Conservation (phyloP, 1,140 invertebrate genomes). For the Lucilia sericata region DNA sequence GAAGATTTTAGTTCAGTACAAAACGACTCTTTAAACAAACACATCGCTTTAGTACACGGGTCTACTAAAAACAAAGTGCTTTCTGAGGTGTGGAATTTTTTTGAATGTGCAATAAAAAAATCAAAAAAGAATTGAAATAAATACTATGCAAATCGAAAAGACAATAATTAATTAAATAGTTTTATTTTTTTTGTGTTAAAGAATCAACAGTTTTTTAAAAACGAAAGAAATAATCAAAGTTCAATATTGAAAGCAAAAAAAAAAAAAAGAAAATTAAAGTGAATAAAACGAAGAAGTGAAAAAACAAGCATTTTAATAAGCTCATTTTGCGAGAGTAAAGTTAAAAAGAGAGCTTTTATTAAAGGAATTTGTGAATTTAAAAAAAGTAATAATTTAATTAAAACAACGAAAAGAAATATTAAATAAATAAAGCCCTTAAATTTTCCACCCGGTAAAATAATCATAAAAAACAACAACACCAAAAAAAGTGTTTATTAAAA, state of each 20-base stretch:
- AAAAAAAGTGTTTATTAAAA: background rate
- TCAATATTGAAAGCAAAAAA: background rate
- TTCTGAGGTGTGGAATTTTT: slow-evolving; percentile 31
- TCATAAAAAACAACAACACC: background rate
- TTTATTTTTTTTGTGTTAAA: background rate
- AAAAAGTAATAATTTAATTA: background rate
- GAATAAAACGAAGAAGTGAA: background rate
- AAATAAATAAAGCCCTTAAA: background rate
- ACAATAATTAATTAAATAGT: background rate
- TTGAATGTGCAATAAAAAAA: background rate
- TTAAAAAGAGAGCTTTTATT: background rate
- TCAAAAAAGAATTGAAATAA: background rate
- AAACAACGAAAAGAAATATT: background rate
- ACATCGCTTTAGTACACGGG: slow-evolving; percentile 33
- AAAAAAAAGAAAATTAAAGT: background rate
- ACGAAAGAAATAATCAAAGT: background rate
- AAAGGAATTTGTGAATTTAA: background rate
- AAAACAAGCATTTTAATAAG: slow-evolving; percentile 6
- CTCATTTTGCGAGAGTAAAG: background rate
- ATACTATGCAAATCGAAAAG: background rate
- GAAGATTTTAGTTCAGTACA: slow-evolving; percentile 32
- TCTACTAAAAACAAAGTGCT: background rate
- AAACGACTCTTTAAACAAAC: slow-evolving; percentile 38
- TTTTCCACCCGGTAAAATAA: slow-evolving; percentile 23
- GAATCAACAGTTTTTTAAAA: background rate